Base-by-base conservation (phyloP, 1,140 invertebrate species). In the Varroa destructor region DNA sequence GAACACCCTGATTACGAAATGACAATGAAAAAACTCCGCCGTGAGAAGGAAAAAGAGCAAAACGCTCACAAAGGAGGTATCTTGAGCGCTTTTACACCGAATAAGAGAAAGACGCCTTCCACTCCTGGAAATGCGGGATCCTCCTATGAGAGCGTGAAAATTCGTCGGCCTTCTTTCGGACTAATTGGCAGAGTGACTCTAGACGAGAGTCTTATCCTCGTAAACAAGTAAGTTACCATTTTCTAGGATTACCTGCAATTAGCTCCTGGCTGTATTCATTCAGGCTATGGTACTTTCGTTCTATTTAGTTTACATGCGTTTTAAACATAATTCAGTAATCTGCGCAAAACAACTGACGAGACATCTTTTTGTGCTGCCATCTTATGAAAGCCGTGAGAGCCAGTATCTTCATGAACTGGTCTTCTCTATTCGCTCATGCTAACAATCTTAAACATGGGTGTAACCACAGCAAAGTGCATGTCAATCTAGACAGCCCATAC, bases 131-230 rank as follows among this genome's bases (percentile, higher is more conserved):
- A 8, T 8, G 46, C 46, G 3, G 46, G 46, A 8, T 51, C 46
- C 46, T 51, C 46, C 3, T 40, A 43, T 40, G 61, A 67, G 12
- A 46, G 46, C 40, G 61, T 40, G 36, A 67, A 67, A 40, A 67
- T 67, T 43, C 61, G 61, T 14, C 14, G 46, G 8, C 61, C 61
- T 46, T 67, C 61, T 12, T 67, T 67, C 8, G 61, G 61, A 1
- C 61, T 67, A 12, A 67, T 67, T 12, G 61, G 61, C 40, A 67
- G 37, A 40, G 61, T 67, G 10, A 67, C 61, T 1, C 37, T 67
- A 10, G 61, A 67, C 37, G 61, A 67, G 36, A 37, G 61, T 8
- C 37, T 67, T 2, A 67, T 67, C 61, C 12, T 37, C 14, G 5
- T 67, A 25, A 46, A 67, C 61, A 67, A 67, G 61, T 67, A 37